Conservation (phyloP, 2,888 invertebrate genomes). For the Melanostoma scalare region DNA sequence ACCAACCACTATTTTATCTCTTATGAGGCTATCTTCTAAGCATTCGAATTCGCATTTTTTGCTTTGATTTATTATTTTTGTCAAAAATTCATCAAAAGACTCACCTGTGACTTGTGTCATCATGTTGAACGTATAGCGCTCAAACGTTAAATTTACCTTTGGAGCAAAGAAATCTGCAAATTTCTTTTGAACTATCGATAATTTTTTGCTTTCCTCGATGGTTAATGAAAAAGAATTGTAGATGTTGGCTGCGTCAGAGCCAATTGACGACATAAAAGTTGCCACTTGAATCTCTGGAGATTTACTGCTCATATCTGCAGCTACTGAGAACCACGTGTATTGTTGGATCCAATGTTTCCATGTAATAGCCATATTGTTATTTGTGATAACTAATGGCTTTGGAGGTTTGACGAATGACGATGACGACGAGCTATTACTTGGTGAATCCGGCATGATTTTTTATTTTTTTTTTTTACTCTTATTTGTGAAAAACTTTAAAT, state of each 20-base stretch:
- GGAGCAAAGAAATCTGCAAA: background rate
- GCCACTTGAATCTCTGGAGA: constrained; percentile 20
- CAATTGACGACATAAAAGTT: constrained; percentile 9
- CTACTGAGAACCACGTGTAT: constrained; percentile 15
- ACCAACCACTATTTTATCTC: constrained; percentile 31
- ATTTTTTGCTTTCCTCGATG: background rate
- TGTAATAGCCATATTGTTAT: background rate
- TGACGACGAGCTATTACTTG: too few species aligned
- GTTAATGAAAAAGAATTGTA: constrained; percentile 6
- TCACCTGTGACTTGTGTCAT: constrained; percentile 14
- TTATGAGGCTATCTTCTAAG: constrained; percentile 3
- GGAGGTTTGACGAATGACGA: too few species aligned
- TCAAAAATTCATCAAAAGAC: constrained; percentile 27
- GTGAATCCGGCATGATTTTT: background rate
- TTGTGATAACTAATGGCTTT: background rate
- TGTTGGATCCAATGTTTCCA: constrained; percentile 24
- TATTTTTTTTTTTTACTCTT: background rate
- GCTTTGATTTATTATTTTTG: constrained; percentile 29
- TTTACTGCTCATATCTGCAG: background rate
- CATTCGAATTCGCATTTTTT: constrained; percentile 27
- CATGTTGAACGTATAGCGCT: constrained; percentile 7
- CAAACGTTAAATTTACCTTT: constrained; percentile 1
- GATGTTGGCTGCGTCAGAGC: constrained; percentile 3
- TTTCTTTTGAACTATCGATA: background rate
- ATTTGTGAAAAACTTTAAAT: too few species aligned